phyloP scores from a whole-genome alignment of 2,797 vertebrate species.

The Gymnocypris eckloni region DNA sequence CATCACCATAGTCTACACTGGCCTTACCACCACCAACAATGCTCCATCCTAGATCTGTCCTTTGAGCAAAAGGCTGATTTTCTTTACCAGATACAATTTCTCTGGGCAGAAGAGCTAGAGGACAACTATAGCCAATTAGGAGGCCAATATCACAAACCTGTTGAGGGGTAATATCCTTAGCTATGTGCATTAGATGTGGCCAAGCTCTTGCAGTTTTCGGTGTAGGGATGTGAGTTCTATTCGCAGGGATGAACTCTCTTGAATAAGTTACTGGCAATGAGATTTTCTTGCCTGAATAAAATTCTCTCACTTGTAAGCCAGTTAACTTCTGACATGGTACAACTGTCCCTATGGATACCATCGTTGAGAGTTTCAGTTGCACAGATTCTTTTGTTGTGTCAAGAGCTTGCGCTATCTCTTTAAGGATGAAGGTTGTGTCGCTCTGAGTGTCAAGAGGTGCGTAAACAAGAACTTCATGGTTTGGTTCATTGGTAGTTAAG shows the following conservation, averaged over 20 bases:
- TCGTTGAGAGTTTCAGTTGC: conserved; percentile 23
- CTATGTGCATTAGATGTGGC: conserved; percentile 52
- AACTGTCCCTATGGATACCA: conserved; percentile 10
- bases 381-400: conserved; percentile 22
- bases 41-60: conserved; percentile 49
- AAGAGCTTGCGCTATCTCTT: conserved; percentile 1
- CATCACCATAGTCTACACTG: background rate
- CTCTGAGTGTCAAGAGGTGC: conserved; percentile 42
- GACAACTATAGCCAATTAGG: conserved; percentile 3
- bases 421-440: conserved; percentile 19
- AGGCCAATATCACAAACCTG: conserved; percentile 46
- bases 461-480: conserved; percentile 43
- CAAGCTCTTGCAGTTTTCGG: conserved; percentile 40
- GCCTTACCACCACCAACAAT: conserved; percentile 13
- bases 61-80: conserved; percentile 45
- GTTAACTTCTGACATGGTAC: conserved; percentile 34
- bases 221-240: conserved; percentile 45
- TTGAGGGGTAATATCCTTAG: conserved; percentile 43
- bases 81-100: conserved; percentile 50
- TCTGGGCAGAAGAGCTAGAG: conserved; percentile 23
- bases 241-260: conserved; percentile 39
- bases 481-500: conserved; percentile 25
- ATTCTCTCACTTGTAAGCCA: conserved; percentile 42
- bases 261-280: conserved; percentile 36
- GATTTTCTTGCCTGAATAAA: conserved; percentile 21